Percentiles rank a stretch among this genome's conserved stretches.
Conservation (phyloP, 2,888 invertebrate genomes). For the Drosophila kuntzei region DNA sequence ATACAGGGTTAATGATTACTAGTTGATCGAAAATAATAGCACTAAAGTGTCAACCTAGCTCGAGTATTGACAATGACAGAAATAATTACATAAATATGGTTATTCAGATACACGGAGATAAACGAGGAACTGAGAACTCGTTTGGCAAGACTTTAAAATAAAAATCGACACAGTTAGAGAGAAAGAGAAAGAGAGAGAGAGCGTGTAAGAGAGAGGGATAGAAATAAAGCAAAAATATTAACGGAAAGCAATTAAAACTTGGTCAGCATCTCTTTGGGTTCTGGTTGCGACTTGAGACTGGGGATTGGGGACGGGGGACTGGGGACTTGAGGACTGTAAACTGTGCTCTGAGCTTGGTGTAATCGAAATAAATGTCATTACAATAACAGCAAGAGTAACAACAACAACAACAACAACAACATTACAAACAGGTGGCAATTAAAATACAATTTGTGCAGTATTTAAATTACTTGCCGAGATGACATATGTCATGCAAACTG, state of each 20-base stretch:
- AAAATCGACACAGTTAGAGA: constrained; percentile 21
- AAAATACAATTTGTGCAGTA: constrained; percentile 61
- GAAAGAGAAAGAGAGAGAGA: neutral
- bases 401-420: constrained; percentile 22
- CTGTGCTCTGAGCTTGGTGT: constrained; percentile 36
- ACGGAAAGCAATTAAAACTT: constrained; percentile 54
- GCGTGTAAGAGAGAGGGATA: neutral
- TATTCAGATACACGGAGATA: constrained; percentile 8
- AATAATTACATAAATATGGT: constrained; percentile 34
- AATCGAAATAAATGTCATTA: constrained; percentile 54
- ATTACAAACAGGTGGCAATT: constrained; percentile 55
- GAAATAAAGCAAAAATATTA: constrained; percentile 21
- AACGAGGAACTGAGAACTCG: constrained; percentile 30
- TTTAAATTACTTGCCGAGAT: constrained; percentile 60
- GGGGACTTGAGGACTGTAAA: constrained; percentile 1
- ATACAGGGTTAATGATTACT: neutral
- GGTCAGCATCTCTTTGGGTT: constrained; percentile 38
- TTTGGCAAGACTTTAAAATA: constrained; percentile 36
- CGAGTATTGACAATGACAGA: constrained; percentile 24
- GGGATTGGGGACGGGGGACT: neutral
- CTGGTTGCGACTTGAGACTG: neutral
- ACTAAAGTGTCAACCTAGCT: constrained; percentile 28
- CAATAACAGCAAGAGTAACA: constrained; percentile 23
- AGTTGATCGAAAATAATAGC: constrained; percentile 3
- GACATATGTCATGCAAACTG: constrained; percentile 64